These are phyloP conservation scores for Eriosoma lanigerum DNA, from an alignment of 1,140 invertebrate genomes.

Conservation along the genomic window DNA sequence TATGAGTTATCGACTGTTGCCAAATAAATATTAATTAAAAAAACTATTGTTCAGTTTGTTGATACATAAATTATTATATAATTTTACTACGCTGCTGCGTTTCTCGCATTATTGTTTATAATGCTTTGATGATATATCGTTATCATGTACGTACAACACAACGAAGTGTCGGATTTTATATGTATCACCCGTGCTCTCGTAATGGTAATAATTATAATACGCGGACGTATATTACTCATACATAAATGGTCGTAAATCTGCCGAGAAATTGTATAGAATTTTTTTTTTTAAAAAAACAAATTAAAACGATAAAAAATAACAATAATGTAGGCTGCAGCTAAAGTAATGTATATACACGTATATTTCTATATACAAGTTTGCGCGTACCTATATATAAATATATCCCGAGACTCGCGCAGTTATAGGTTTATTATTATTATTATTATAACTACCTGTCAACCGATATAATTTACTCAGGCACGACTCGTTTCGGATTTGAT, in stretches of 20 bases:
- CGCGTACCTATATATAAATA: neutral
- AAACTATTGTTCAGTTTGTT: too few species aligned
- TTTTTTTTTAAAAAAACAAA: constrained; percentile 24
- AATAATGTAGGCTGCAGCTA: constrained; percentile 24
- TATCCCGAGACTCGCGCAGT: neutral
- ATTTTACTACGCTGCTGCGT: too few species aligned
- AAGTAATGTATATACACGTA: neutral
- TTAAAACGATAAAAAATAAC: constrained; percentile 36
- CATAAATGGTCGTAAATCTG: constrained; percentile 13
- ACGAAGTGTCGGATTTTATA: too few species aligned
- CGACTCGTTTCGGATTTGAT: constrained; percentile 50
- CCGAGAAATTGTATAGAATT: neutral
- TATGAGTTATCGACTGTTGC: too few species aligned
- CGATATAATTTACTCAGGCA: constrained; percentile 46
- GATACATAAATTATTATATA: too few species aligned
- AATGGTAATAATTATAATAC: neutral
- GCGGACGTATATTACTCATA: neutral
- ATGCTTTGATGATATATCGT: too few species aligned
- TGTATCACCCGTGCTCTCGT: too few species aligned
- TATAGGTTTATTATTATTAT: constrained; percentile 52
- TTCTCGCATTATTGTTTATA: too few species aligned
- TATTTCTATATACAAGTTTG: neutral
- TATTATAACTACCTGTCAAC: constrained; percentile 50
- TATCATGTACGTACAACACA: too few species aligned
- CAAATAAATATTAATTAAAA: too few species aligned